Evolutionary conservation across 2,113 vertebrate genomes (phyloP).

Genomic region (Neofelis nebulosa): DNA sequence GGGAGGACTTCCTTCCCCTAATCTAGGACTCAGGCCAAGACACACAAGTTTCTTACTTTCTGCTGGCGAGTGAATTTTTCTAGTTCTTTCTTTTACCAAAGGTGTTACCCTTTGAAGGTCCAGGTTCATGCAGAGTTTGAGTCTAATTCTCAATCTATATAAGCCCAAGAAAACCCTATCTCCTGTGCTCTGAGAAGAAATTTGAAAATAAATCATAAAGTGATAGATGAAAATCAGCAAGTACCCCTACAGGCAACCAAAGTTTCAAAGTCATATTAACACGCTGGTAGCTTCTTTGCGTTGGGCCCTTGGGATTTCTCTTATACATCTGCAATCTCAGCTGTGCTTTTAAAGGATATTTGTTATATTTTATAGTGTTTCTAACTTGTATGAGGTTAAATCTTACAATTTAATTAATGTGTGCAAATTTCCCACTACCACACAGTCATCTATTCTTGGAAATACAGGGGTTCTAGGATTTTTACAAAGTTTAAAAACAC

Average conservation of each 20-base stretch:
- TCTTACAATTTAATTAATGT: background rate
- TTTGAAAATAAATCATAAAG: background rate
- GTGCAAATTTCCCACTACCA: background rate
- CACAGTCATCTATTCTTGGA: background rate
- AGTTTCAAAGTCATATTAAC: background rate
- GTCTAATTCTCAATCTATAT: background rate
- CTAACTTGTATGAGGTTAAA: background rate
- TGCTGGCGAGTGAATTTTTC: background rate
- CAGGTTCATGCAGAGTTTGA: background rate
- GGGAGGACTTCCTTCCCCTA: background rate
- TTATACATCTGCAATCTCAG: background rate
- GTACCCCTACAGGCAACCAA: background rate
- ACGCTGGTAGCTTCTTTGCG: background rate
- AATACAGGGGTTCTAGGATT: background rate
- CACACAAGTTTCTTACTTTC: background rate
- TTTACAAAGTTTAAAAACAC: conserved; percentile 34
- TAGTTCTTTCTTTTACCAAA: conserved; percentile 3
- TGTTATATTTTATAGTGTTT: background rate
- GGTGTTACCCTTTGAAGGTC: background rate
- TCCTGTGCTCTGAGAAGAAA: background rate
- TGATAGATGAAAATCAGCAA: background rate
- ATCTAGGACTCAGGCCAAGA: background rate
- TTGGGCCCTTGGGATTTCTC: background rate
- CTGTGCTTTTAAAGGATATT: background rate
- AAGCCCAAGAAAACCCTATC: background rate